A percentile compares a stretch with the other conserved stretches of the same genome.
phyloP scores from a whole-genome alignment of 2,797 vertebrate genomes.

The Aulostomus chinensis region DNA sequence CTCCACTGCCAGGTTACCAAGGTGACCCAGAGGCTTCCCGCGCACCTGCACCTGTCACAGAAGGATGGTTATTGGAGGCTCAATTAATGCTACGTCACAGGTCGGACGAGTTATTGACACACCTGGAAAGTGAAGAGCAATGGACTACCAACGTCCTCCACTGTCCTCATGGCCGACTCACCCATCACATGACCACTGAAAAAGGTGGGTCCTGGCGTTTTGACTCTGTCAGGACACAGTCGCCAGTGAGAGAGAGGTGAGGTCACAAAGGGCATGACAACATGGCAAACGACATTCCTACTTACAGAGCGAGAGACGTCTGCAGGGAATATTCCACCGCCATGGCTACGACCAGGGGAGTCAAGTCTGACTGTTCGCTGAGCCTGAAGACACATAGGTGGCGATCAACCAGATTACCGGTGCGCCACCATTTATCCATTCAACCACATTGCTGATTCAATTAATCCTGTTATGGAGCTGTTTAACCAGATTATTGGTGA shows the following conservation, averaged over 20 bases:
- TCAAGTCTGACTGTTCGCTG: conserved; percentile 83
- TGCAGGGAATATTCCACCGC: conserved; percentile 84
- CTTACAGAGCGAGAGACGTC: conserved; percentile 83
- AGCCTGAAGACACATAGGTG: conserved; percentile 71
- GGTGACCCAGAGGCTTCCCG: conserved; percentile 74
- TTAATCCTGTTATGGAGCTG: no score
- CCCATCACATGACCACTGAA: conserved; percentile 88
- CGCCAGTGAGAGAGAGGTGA: background rate
- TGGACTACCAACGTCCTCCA: conserved; percentile 84
- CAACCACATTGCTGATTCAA: no score
- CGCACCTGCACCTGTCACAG: conserved; percentile 71
- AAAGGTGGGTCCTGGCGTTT: conserved; percentile 55
- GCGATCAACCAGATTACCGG: background rate
- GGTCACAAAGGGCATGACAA: background rate
- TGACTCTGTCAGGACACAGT: conserved; percentile 58
- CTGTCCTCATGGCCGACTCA: conserved; percentile 84
- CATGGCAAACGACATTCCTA: conserved; percentile 17
- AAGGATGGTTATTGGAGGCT: background rate
- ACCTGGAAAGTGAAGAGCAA: conserved; percentile 71
- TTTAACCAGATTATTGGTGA: no score
- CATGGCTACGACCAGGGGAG: conserved; percentile 73
- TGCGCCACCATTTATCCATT: no score
- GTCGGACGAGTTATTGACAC: background rate
- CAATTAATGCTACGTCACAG: background rate
- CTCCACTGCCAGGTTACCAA: conserved; percentile 82